Evolutionary conservation across 2,888 invertebrate species (phyloP).

Genomic region (Lacanobia wlatinum): DNA sequence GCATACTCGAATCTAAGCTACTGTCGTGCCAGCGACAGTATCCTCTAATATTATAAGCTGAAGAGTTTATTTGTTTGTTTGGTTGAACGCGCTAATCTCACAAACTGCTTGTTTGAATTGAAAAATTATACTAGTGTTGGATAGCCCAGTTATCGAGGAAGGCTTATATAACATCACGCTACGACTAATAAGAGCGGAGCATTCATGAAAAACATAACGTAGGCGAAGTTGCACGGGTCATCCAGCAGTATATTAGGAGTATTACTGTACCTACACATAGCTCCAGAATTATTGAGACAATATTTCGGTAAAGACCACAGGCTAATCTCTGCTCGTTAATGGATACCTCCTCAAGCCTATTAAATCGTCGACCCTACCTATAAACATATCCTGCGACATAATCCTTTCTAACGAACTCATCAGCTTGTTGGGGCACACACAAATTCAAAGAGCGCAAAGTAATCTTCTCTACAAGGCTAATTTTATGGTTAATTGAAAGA

Average conservation of each 20-base stretch:
- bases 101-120: no score
- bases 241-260: neutral
- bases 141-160: no score
- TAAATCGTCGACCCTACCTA: constrained; percentile 67
- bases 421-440: constrained; percentile 9
- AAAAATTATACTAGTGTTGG: no score
- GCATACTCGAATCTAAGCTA: no score
- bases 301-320: constrained; percentile 38
- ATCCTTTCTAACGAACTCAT: constrained; percentile 46
- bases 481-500: constrained; percentile 38
- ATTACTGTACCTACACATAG: neutral
- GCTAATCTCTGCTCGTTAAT: constrained; percentile 76
- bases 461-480: constrained; percentile 26
- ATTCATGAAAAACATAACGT: no score
- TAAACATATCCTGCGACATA: constrained; percentile 57
- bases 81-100: no score
- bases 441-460: constrained; percentile 3
- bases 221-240: no score
- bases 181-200: no score
- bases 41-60: no score
- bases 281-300: neutral
- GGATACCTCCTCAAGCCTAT: constrained; percentile 73
- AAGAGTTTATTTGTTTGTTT: no score
- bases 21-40: no score
- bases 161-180: no score